Evolutionary conservation across 2,113 vertebrate species (phyloP), one percentile per base, ranked within the genome.

Genomic region (Indicator maculatus): DNA sequence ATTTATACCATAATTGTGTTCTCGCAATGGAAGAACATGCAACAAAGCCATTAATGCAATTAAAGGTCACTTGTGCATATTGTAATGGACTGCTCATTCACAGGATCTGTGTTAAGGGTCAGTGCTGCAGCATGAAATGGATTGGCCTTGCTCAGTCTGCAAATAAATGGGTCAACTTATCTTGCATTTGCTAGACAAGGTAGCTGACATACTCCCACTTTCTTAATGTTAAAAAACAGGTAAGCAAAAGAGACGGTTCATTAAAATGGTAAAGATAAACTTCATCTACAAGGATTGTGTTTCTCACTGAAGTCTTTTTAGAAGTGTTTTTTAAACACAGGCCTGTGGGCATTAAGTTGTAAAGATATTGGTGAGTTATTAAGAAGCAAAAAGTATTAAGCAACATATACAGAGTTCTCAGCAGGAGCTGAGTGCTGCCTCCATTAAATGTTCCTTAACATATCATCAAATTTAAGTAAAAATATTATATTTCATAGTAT

Each of bases 41-140:
- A 97, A 93, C 91, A 92, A 89, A 97, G 87, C 86, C 87, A 94
- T 96, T 95, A 92, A 87, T 93, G 93, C 93, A 96, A 95, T 97
- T 97, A 95, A 97, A 97, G 96, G 95, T 97, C 97, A 94, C 87
- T 94, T 83, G 94, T 97, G 82, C 85, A 92, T 89, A 79, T 88
- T 97, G 91, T 94, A 92, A 94, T 93, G 95, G 92, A 71, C 92
- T 96, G 90, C 87, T 97, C 93, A 93, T 90, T 95, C 94, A 88
- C 95, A 94, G 93, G 64, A 56, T 95, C 92, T 89, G 76, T 96
- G 91, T 94, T 89, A 91, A 97, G 97, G 95, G 95, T 97, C 97
- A 97, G 66, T 86, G 95, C 81, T 96, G 59, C 83, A 77, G 93
- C 95, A 93, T 85, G 93, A 95, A 97, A 97, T 96, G 94, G 66